Percentiles rank a stretch among this genome's conserved stretches.
Conservation (phyloP, 2,888 invertebrate species). For the Leucophenga montana region DNA sequence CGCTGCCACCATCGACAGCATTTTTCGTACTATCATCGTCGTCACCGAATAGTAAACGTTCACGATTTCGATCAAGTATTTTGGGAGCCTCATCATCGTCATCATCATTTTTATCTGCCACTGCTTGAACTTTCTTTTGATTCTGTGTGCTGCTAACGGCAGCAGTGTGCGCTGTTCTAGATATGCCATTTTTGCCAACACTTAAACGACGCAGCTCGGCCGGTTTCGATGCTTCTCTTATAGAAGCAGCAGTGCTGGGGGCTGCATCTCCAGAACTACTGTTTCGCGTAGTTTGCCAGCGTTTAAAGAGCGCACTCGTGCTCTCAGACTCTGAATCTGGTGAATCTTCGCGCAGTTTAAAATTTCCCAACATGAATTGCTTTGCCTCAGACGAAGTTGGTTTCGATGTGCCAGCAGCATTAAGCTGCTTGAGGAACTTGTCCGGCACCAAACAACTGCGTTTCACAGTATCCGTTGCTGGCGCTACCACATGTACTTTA, state of each 20-base stretch:
- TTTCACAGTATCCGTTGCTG: constrained; percentile 37
- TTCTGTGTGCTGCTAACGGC: not conserved
- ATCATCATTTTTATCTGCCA: no score
- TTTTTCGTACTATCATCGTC: constrained; percentile 68
- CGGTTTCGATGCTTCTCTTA: constrained; percentile 70
- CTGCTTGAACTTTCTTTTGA: not conserved
- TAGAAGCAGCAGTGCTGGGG: constrained; percentile 74
- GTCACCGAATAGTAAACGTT: constrained; percentile 73
- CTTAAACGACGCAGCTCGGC: constrained; percentile 42
- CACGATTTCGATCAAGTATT: constrained; percentile 69
- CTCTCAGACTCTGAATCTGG: constrained; percentile 75
- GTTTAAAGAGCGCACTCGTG: constrained; percentile 58
- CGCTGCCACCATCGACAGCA: constrained; percentile 70
- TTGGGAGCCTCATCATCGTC: constrained; percentile 19
- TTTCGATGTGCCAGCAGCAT: not conserved
- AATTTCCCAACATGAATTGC: constrained; percentile 71
- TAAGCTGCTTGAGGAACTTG: constrained; percentile 34
- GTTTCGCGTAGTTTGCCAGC: constrained; percentile 64
- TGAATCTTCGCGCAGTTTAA: constrained; percentile 75
- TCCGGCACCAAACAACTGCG: constrained; percentile 44
- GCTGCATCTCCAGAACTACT: constrained; percentile 8
- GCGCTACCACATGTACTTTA: constrained; percentile 76
- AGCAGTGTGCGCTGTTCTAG: constrained; percentile 13
- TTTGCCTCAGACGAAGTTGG: not conserved
- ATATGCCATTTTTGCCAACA: not conserved